Conservation (phyloP, 2,113 vertebrate genomes). For the Corythaixoides concolor region DNA sequence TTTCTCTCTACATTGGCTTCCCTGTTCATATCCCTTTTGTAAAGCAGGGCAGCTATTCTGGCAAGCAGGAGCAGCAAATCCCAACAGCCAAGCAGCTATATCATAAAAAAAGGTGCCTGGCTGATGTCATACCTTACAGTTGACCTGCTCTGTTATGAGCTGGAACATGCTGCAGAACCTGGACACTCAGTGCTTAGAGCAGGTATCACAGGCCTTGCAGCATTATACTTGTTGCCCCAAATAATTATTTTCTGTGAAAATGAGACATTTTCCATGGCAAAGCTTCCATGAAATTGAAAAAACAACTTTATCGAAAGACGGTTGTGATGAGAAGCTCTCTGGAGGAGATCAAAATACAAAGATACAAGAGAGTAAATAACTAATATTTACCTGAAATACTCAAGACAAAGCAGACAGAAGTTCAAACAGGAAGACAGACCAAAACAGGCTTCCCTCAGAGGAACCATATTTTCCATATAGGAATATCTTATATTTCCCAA, state of each 20-base stretch:
- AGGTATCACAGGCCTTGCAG: background rate
- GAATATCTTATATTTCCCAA: background rate
- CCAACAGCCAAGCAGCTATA: background rate
- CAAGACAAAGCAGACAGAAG: background rate
- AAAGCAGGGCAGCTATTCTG: background rate
- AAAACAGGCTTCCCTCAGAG: background rate
- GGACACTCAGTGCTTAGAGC: background rate
- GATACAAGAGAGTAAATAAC: background rate
- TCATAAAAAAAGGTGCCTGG: background rate
- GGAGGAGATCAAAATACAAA: background rate
- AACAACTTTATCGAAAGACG: background rate
- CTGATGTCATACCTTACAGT: background rate
- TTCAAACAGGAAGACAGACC: background rate
- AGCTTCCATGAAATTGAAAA: background rate
- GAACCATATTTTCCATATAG: background rate
- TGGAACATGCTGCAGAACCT: background rate
- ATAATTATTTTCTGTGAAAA: background rate
- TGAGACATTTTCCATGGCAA: background rate
- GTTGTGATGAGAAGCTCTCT: background rate
- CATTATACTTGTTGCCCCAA: background rate
- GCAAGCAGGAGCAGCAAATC: background rate
- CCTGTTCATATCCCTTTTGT: background rate
- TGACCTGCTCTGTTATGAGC: background rate
- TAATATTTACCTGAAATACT: slow-evolving; percentile 1
- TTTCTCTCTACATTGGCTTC: background rate